Evolutionary conservation across 2,888 invertebrate genomes (phyloP).

Genomic region (Heteromyza rotundicornis): DNA sequence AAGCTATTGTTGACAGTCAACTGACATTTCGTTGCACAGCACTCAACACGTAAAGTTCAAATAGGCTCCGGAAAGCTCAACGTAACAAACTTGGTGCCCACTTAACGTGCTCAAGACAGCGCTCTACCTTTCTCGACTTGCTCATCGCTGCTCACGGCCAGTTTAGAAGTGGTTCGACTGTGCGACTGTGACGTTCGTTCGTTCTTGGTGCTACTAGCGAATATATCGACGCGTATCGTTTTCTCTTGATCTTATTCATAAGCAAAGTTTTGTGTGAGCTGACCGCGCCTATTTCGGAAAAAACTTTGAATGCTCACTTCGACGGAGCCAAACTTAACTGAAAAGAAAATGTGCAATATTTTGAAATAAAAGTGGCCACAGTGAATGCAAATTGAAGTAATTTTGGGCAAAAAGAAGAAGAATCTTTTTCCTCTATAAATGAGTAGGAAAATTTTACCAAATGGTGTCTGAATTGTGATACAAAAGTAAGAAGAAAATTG

Average conservation of each 20-base stretch:
- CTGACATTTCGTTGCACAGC: not conserved
- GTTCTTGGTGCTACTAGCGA: no score
- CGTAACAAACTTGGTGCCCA: not conserved
- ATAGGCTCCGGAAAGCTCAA: not conserved
- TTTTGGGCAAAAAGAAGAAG: no score
- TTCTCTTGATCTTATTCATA: not conserved
- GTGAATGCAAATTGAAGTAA: no score
- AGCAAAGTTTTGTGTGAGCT: slow-evolving; percentile 13
- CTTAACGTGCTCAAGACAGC: not conserved
- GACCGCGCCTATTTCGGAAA: slow-evolving; percentile 33
- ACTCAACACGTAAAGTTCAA: not conserved
- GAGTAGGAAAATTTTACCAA: no score
- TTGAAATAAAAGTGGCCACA: no score
- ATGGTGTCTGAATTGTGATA: no score
- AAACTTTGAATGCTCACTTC: no score
- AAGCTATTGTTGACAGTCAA: no score
- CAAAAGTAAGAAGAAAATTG: no score
- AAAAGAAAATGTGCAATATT: no score
- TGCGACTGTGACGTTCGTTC: slow-evolving; percentile 43
- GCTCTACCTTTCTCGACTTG: slow-evolving; percentile 38
- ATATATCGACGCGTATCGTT: slow-evolving; percentile 21
- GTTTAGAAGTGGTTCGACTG: slow-evolving; percentile 44
- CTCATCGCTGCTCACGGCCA: slow-evolving; percentile 34
- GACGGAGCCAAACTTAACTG: no score
- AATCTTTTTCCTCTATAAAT: no score